phyloP scores from a whole-genome alignment of 2,113 vertebrate species.

The Atractosteus spatula region DNA sequence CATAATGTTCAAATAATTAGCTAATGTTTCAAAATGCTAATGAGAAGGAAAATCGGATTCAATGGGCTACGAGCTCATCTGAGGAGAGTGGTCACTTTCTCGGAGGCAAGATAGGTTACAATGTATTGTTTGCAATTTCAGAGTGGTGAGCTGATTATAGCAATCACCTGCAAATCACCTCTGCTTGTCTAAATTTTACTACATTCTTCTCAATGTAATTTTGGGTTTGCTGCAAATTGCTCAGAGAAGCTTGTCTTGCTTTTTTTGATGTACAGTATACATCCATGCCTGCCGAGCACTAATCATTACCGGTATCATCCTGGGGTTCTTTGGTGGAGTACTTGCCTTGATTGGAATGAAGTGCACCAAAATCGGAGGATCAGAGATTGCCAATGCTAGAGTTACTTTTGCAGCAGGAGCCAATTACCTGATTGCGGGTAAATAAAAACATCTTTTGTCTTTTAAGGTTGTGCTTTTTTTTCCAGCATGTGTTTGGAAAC shows the following conservation, averaged over 20 bases:
- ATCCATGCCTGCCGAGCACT: slow-evolving; percentile 88
- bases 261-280: slow-evolving; percentile 64
- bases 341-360: slow-evolving; percentile 94
- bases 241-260: neutral
- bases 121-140: no score
- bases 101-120: no score
- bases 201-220: no score
- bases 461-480: neutral
- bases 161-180: no score
- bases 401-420: slow-evolving; percentile 84
- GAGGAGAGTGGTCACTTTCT: no score
- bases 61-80: no score
- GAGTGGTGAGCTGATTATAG: no score
- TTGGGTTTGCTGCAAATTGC: no score
- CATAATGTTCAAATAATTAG: no score
- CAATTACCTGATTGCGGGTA: slow-evolving; percentile 86
- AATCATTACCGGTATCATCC: slow-evolving; percentile 79
- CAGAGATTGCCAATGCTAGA: slow-evolving; percentile 81
- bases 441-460: slow-evolving; percentile 31
- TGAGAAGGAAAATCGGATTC: no score
- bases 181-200: no score
- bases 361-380: slow-evolving; percentile 92
- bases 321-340: slow-evolving; percentile 85
- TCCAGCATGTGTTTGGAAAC: neutral
- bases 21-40: no score